phyloP scores from a whole-genome alignment of 2,113 vertebrate genomes.

The Coryphaenoides rupestris region DNA sequence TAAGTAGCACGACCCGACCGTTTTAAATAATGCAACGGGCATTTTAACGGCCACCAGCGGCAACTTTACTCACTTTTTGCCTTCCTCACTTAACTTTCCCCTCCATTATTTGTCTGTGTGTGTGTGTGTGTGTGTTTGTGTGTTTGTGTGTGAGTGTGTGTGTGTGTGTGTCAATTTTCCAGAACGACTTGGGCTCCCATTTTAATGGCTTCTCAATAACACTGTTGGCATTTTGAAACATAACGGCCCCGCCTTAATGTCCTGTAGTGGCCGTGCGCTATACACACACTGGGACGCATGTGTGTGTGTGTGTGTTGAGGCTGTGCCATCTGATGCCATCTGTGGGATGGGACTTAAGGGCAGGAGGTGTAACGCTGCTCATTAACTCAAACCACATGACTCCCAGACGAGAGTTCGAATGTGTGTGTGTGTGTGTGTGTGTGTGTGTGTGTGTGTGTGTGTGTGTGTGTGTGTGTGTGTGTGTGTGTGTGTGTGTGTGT shows the following conservation, averaged over 20 bases:
- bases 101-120: background rate
- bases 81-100: conserved; percentile 17
- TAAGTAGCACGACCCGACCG: conserved; percentile 38
- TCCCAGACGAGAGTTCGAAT: conserved; percentile 25
- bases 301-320: background rate
- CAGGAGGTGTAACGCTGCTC: conserved; percentile 41
- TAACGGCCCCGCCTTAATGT: too few species aligned
- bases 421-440: conserved; percentile 10
- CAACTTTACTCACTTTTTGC: background rate
- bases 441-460: conserved; percentile 16
- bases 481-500: conserved; percentile 12
- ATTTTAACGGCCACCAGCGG: conserved; percentile 30
- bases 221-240: too few species aligned
- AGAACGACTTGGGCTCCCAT: background rate
- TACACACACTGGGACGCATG: too few species aligned
- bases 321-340: conserved; percentile 45
- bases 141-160: background rate
- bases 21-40: conserved; percentile 40
- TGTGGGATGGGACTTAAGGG: conserved; percentile 47
- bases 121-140: background rate
- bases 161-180: background rate
- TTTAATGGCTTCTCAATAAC: background rate
- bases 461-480: background rate
- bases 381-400: conserved; percentile 62
- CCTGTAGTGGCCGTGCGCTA: too few species aligned